Evolutionary conservation across 92 coral and sea anemone species (phyloP), one percentile per base, ranked within the genome.

Genomic region (Umimayanthus chanpuru): DNA sequence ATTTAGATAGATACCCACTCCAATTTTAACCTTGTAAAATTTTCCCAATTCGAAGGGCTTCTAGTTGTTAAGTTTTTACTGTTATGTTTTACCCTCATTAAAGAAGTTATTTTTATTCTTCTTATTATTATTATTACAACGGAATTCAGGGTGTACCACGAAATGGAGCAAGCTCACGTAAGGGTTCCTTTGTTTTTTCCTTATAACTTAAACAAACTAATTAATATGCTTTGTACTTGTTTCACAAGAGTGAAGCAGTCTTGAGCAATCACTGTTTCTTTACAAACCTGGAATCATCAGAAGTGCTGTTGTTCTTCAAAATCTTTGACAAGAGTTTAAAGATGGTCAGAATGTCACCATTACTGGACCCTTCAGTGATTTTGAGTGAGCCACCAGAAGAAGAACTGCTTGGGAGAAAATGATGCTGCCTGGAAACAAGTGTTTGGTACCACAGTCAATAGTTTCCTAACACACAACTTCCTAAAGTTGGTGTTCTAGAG

Each of bases 241-340:
- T 20, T 9, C 18, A 29, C 18, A 67, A 16, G 40, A 4, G 36
- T 21, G 40, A 73, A 73, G 23, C 2, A 10, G 8, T 9, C 77
- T 29, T n/a, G 16, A 8, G 23, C 6, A 12, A 77, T 25, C 36
- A 26, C 36, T 26, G 15, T 29, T 53, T 9, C 29, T 16, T 67
- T 5, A 55, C 78, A 41, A 67, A 96, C 98, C 98, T 96, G 39
- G 95, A 89, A 86, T 97, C 99, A 55, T 90, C 76, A 14, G 97
- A 91, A 28, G 99, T 90, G 70, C 95, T 90, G 66, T 97, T 93
- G 81, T 92, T 92, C 56, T 85, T 90, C 43, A 97, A 90, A 40
- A 97, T 92, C 88, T 97, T 91, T 74, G 95, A 89, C 73, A 97
- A 83, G 21, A 97, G 88, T 58, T 77, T 71, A 28, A 95, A 88